Conservation (phyloP, 1,140 invertebrate genomes). For the Pseudomyrmex pallidus region DNA sequence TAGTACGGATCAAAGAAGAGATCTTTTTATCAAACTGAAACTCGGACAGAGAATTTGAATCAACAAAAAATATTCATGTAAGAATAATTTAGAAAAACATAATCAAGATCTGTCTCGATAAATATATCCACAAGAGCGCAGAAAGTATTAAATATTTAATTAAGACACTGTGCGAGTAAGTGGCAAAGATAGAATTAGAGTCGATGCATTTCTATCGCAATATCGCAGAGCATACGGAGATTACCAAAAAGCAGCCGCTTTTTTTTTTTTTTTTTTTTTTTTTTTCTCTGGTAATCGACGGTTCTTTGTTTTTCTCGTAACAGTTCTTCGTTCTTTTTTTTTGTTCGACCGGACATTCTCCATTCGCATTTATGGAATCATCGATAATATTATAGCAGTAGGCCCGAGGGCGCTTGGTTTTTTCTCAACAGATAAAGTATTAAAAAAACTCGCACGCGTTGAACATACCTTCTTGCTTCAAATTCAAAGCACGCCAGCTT, state of each 20-base stretch:
- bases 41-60: no score
- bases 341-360: conserved; percentile 64
- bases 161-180: no score
- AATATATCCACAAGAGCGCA: no score
- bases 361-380: conserved; percentile 64
- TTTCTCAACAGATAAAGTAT: conserved; percentile 77
- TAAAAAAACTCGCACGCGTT: conserved; percentile 81
- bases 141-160: no score
- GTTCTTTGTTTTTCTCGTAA: conserved; percentile 34
- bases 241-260: conserved; percentile 63
- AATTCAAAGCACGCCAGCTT: conserved; percentile 82
- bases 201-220: conserved; percentile 63
- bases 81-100: not conserved
- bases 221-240: conserved; percentile 28
- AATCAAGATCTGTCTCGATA: not conserved
- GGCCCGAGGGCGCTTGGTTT: conserved; percentile 62
- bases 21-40: no score
- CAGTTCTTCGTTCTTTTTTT: conserved; percentile 8
- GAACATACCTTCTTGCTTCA: conserved; percentile 83
- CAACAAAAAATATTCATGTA: no score
- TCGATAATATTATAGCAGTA: conserved; percentile 21
- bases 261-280: conserved; percentile 31
- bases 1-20: no score
- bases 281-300: conserved; percentile 50
- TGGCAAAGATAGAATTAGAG: conserved; percentile 70